A percentile compares a stretch with the other conserved stretches of the same genome.
phyloP scores from a whole-genome alignment of 2,888 invertebrate species.

The Lithophane socia region DNA sequence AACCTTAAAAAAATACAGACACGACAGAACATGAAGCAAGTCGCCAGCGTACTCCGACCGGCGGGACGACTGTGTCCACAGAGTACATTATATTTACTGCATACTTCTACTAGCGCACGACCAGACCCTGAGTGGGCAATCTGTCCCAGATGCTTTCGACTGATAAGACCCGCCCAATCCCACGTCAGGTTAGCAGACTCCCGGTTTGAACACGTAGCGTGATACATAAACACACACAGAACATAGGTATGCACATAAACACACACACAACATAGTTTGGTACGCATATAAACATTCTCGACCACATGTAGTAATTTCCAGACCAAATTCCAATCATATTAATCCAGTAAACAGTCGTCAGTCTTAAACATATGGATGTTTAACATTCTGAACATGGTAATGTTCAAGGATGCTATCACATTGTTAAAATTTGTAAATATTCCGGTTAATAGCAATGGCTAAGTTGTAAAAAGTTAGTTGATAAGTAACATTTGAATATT shows the following conservation, averaged over 20 bases:
- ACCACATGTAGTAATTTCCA: not conserved
- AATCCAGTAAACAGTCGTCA: not conserved
- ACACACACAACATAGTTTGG: no score
- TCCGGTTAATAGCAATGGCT: conserved; percentile 9
- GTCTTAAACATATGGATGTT: conserved; percentile 8
- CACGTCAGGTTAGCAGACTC: not conserved
- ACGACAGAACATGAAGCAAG: not conserved
- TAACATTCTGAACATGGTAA: not conserved
- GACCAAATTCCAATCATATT: not conserved
- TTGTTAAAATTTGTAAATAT: conserved; percentile 17
- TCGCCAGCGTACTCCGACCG: not conserved
- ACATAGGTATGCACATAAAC: no score
- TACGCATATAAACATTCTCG: not conserved
- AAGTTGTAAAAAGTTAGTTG: not conserved
- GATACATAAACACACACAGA: not conserved
- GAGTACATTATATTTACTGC: no score
- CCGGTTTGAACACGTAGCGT: not conserved
- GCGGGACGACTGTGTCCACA: not conserved
- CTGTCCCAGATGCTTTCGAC: not conserved
- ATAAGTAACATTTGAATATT: conserved; percentile 10
- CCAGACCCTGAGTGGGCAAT: not conserved
- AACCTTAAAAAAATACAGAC: no score
- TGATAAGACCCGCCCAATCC: not conserved
- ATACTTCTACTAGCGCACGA: not conserved
- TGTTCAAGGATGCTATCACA: not conserved